A percentile compares a stretch with the other conserved stretches of the same genome.
These are phyloP conservation scores for Myopa testacea DNA, from an alignment of 2,888 invertebrate species.

Conservation along the genomic window DNA sequence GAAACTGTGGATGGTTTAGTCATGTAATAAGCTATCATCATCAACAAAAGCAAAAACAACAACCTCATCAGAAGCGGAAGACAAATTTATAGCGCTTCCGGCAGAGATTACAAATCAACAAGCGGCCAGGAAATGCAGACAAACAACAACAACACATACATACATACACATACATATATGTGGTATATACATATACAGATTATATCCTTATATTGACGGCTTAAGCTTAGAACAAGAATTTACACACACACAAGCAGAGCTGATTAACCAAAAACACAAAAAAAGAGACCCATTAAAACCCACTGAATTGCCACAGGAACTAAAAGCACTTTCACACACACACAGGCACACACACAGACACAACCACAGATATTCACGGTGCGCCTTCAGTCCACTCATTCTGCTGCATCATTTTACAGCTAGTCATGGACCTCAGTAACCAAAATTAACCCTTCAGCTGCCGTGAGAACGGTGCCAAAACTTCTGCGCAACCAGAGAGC, in stretches of 20 bases:
- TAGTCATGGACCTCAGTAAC: background rate
- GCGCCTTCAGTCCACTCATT: background rate
- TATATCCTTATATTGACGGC: background rate
- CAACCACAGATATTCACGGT: background rate
- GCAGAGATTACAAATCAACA: constrained; percentile 28
- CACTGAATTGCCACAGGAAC: background rate
- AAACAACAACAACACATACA: background rate
- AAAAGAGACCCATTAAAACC: background rate
- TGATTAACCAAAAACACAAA: background rate
- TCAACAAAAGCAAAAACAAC: background rate
- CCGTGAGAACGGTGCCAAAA: too few relatives aligned
- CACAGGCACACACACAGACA: background rate
- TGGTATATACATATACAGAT: too few relatives aligned
- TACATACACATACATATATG: background rate
- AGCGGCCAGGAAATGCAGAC: background rate
- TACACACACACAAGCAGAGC: background rate
- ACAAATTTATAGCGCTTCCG: constrained; percentile 1
- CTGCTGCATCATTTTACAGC: too few relatives aligned
- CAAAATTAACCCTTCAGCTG: constrained; percentile 14
- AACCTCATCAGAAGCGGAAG: background rate
- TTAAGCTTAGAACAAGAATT: background rate
- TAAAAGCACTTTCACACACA: background rate
- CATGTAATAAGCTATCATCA: background rate
- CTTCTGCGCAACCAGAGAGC: background rate
- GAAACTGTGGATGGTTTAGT: background rate